Conservation (phyloP, 1,140 invertebrate genomes). For the Cecropterus lyciades region DNA sequence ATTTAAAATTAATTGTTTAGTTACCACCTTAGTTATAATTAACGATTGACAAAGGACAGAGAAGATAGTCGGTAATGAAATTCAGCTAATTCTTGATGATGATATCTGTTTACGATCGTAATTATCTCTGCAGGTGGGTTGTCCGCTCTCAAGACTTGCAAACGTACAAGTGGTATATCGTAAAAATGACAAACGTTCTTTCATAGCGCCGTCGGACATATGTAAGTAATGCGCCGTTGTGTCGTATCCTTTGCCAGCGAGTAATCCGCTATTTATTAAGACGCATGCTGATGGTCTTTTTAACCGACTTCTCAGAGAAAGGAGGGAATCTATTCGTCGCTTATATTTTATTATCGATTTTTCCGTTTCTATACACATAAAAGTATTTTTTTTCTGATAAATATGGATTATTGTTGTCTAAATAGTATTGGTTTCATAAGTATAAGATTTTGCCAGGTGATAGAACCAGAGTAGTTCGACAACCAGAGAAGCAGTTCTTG, state of each 20-base stretch:
- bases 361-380: constrained; percentile 29
- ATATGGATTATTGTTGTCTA: too few species aligned
- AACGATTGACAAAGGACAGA: constrained; percentile 15
- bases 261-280: constrained; percentile 74
- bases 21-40: constrained; percentile 19
- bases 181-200: constrained; percentile 75
- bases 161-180: constrained; percentile 60
- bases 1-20: background rate
- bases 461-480: too few species aligned
- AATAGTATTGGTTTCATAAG: too few species aligned
- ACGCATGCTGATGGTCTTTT: constrained; percentile 69
- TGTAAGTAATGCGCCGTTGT: constrained; percentile 69
- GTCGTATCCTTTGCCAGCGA: constrained; percentile 70
- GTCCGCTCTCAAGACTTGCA: constrained; percentile 55
- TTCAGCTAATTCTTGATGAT: constrained; percentile 50
- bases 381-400: too few species aligned
- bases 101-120: constrained; percentile 54
- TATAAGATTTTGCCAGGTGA: too few species aligned
- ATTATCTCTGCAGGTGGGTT: constrained; percentile 61
- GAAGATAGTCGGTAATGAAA: constrained; percentile 15
- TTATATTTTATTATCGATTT: too few species aligned
- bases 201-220: constrained; percentile 65
- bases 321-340: too few species aligned
- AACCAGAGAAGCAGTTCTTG: too few species aligned
- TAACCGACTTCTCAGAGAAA: too few species aligned